A percentile compares a stretch with the other conserved stretches of the same genome.
Evolutionary conservation across 2,797 vertebrate species (phyloP).

Genomic region (Cuculus canorus): DNA sequence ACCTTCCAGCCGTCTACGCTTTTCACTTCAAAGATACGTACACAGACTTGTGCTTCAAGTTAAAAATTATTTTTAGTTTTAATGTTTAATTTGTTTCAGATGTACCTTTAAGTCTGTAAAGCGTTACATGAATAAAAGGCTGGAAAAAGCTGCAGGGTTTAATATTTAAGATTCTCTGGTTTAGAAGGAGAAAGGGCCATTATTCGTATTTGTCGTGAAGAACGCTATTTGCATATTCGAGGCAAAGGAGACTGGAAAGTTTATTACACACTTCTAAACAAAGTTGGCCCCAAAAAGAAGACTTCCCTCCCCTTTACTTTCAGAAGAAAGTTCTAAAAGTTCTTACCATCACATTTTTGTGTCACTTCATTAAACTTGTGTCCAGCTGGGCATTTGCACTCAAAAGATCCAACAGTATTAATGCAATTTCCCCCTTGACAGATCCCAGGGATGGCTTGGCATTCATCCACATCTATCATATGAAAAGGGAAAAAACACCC

Average conservation of each 20-base stretch:
- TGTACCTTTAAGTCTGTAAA: constrained; percentile 34
- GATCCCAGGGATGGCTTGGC: constrained; percentile 98
- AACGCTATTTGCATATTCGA: constrained; percentile 14
- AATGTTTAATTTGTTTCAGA: constrained; percentile 63
- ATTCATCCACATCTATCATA: constrained; percentile 95
- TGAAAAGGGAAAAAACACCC: constrained; percentile 44
- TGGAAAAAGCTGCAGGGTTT: constrained; percentile 40
- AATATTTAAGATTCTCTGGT: constrained; percentile 11
- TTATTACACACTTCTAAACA: constrained; percentile 25
- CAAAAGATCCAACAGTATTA: constrained; percentile 99
- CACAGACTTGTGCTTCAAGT: constrained; percentile 36
- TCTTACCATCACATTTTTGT: constrained; percentile 98
- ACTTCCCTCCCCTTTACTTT: neutral
- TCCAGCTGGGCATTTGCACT: constrained; percentile 98
- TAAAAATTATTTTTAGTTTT: constrained; percentile 57
- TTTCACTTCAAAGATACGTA: constrained; percentile 14
- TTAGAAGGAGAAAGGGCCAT: constrained; percentile 14
- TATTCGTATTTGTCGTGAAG: neutral
- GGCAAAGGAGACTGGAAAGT: constrained; percentile 1
- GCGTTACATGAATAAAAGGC: neutral
- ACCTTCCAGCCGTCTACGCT: neutral
- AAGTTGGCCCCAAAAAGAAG: neutral
- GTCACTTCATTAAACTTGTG: constrained; percentile 97
- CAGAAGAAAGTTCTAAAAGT: constrained; percentile 37
- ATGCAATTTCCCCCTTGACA: constrained; percentile 98